Conservation (phyloP, 2,797 vertebrate species). For the Hyperoplus immaculatus region DNA sequence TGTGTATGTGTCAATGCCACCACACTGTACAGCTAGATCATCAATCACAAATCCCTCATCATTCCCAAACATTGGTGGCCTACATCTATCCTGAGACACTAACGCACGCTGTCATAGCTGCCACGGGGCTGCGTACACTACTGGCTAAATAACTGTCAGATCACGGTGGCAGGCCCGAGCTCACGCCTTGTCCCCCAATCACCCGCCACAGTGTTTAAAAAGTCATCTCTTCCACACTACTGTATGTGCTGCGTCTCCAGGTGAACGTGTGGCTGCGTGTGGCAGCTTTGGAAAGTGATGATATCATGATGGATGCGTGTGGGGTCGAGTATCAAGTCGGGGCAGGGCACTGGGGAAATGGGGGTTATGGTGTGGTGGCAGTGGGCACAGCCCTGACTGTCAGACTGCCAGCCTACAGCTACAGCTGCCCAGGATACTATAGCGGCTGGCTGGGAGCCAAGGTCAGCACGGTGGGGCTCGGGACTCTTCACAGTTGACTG, state of each 20-base stretch:
- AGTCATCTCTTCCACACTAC: constrained; percentile 67
- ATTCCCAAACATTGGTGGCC: constrained; percentile 82
- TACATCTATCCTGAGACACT: constrained; percentile 75
- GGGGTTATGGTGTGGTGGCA: constrained; percentile 80
- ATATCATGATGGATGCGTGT: constrained; percentile 88
- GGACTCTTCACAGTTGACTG: constrained; percentile 84
- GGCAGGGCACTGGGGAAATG: constrained; percentile 80
- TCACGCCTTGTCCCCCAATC: constrained; percentile 70
- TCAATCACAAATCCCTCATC: constrained; percentile 89
- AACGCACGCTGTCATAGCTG: constrained; percentile 81
- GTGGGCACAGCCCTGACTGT: constrained; percentile 80
- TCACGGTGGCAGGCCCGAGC: constrained; percentile 76
- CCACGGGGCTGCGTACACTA: constrained; percentile 77
- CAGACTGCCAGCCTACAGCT: constrained; percentile 83
- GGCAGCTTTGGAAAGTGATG: constrained; percentile 81
- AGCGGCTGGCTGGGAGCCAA: constrained; percentile 86
- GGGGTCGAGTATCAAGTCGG: constrained; percentile 85
- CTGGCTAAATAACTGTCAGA: constrained; percentile 85
- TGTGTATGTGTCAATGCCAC: constrained; percentile 34
- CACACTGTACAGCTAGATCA: constrained; percentile 78
- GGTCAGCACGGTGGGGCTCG: constrained; percentile 82
- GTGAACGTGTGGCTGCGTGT: constrained; percentile 79
- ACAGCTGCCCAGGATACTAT: constrained; percentile 84
- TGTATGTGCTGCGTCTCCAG: constrained; percentile 75
- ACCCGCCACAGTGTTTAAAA: constrained; percentile 68